phyloP scores from a whole-genome alignment of 2,113 vertebrate genomes.

The Sciurus niger region DNA sequence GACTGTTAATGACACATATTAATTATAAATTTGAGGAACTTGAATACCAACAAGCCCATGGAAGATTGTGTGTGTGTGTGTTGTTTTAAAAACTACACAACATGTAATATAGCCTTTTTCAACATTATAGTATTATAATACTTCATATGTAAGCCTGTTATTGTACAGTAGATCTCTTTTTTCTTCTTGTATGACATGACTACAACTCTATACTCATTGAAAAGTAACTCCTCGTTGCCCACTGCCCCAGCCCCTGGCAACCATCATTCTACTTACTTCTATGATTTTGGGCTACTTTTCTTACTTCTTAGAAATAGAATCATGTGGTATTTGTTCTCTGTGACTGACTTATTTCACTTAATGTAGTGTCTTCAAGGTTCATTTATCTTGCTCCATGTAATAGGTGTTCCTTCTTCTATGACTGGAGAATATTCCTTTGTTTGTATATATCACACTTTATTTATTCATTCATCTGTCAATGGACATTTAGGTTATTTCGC shows the following conservation, averaged over 20 bases:
- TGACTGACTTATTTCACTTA: neutral
- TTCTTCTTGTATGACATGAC: neutral
- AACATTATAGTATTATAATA: neutral
- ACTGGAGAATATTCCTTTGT: neutral
- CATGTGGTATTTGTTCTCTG: neutral
- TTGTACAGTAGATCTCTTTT: neutral
- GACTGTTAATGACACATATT: neutral
- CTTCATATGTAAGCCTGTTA: neutral
- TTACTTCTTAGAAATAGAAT: neutral
- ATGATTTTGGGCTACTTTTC: neutral
- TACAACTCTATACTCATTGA: neutral
- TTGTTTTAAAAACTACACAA: neutral
- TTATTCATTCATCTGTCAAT: neutral
- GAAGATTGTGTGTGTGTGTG: neutral
- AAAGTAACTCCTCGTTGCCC: neutral
- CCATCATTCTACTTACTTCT: neutral
- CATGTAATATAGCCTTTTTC: neutral
- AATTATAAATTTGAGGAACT: neutral
- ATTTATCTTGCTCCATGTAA: neutral
- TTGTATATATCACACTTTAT: neutral
- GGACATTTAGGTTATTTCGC: neutral
- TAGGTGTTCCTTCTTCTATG: neutral
- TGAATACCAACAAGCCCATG: neutral
- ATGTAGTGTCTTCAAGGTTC: neutral
- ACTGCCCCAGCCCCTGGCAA: neutral